These are phyloP conservation scores for Sebastes taczanowskii DNA, from an alignment of 2,797 vertebrate species.

Conservation along the genomic window DNA sequence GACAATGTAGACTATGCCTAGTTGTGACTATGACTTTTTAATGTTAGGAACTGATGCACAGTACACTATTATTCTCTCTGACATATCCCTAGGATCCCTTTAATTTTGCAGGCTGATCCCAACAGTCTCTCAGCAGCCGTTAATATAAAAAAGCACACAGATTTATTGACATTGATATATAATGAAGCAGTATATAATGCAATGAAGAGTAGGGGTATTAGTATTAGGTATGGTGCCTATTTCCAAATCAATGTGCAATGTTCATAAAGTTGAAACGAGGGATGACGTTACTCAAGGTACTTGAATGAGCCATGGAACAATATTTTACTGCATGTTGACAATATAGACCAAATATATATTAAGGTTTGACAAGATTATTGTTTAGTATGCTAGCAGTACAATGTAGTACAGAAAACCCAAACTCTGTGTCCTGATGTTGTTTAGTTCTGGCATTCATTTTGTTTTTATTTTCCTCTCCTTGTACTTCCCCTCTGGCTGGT, in stretches of 20 bases:
- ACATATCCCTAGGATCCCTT: background rate
- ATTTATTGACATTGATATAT: background rate
- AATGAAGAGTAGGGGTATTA: background rate
- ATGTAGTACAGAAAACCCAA: background rate
- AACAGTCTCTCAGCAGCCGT: background rate
- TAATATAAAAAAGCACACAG: background rate
- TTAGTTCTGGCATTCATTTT: constrained; percentile 28
- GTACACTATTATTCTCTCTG: background rate
- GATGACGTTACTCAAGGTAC: background rate
- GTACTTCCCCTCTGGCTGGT: constrained; percentile 51
- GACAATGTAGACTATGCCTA: background rate
- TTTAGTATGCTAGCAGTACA: background rate
- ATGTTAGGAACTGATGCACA: background rate
- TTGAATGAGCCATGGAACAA: background rate
- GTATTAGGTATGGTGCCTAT: background rate
- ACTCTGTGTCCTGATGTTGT: background rate
- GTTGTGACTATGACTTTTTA: background rate
- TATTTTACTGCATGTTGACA: background rate
- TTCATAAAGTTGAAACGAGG: background rate
- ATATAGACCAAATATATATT: background rate
- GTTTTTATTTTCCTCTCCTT: constrained; percentile 33
- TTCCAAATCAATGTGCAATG: background rate
- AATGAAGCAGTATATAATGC: background rate
- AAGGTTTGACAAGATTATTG: background rate
- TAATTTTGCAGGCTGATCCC: background rate